Evolutionary conservation across 2,888 invertebrate species (phyloP).

Genomic region (Belgica antarctica): DNA sequence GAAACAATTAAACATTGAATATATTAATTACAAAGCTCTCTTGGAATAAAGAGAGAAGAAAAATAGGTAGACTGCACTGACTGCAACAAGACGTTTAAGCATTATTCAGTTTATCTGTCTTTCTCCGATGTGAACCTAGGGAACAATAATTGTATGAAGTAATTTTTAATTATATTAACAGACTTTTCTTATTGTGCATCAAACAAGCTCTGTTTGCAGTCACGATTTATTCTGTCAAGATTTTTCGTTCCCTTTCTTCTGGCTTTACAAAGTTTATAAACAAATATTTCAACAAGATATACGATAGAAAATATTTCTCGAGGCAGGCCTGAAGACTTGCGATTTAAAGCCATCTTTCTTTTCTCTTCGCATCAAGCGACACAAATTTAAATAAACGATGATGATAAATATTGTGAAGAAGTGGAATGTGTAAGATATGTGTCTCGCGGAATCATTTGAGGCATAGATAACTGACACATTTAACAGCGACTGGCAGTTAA

Average conservation of each 20-base stretch:
- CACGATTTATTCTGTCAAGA: constrained; percentile 30
- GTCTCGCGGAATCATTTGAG: neutral
- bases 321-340: neutral
- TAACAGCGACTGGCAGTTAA: neutral
- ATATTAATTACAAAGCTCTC: constrained; percentile 41
- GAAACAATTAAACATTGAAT: constrained; percentile 43
- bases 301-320: neutral
- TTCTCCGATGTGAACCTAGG: neutral
- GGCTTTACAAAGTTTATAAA: constrained; percentile 10
- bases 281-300: constrained; percentile 36
- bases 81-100: neutral
- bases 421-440: constrained; percentile 1
- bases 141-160: constrained; percentile 4
- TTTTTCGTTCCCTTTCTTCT: constrained; percentile 1
- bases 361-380: neutral
- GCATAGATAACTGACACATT: constrained; percentile 31
- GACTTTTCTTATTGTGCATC: neutral
- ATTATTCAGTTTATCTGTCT: neutral
- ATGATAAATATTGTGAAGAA: constrained; percentile 14
- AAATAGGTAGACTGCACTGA: neutral
- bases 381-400: constrained; percentile 42
- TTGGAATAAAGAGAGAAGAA: neutral
- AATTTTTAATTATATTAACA: constrained; percentile 35
- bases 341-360: constrained; percentile 6
- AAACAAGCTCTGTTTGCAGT: neutral